These are phyloP conservation scores for Lemur catta DNA, from an alignment of 2,797 vertebrate species.

Conservation along the genomic window DNA sequence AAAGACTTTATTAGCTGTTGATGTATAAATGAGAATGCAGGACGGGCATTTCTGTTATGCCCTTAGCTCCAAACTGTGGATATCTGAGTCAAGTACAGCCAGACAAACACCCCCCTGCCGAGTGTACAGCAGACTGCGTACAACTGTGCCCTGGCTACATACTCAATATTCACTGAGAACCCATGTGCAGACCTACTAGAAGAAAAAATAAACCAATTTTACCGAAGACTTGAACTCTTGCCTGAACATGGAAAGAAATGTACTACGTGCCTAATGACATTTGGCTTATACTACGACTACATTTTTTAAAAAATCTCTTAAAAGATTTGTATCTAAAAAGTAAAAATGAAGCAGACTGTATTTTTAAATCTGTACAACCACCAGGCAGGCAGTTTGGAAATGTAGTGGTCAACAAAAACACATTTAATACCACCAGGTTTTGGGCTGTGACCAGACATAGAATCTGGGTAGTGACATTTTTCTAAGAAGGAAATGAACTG, in stretches of 20 bases:
- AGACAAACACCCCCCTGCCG: neutral
- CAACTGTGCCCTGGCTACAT: neutral
- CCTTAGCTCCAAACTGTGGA: neutral
- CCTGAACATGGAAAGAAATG: neutral
- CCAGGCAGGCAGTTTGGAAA: neutral
- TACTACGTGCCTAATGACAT: neutral
- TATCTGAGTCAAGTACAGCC: neutral
- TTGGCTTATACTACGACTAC: neutral
- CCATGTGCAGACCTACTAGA: neutral
- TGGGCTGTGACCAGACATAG: neutral
- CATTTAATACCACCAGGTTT: neutral
- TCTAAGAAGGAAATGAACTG: neutral
- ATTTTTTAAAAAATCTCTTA: neutral
- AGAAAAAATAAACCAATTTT: neutral
- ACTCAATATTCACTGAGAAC: neutral
- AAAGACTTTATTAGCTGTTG: neutral
- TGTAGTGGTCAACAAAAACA: neutral
- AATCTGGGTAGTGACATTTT: constrained; percentile 3
- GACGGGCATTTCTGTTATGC: neutral
- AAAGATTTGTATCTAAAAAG: neutral
- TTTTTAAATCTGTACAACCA: neutral
- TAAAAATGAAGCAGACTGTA: neutral
- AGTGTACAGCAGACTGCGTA: neutral
- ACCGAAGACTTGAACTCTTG: neutral
- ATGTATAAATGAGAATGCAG: neutral